Evolutionary conservation across 2,888 invertebrate species (phyloP).

Genomic region (Tupiocoris notatus): DNA sequence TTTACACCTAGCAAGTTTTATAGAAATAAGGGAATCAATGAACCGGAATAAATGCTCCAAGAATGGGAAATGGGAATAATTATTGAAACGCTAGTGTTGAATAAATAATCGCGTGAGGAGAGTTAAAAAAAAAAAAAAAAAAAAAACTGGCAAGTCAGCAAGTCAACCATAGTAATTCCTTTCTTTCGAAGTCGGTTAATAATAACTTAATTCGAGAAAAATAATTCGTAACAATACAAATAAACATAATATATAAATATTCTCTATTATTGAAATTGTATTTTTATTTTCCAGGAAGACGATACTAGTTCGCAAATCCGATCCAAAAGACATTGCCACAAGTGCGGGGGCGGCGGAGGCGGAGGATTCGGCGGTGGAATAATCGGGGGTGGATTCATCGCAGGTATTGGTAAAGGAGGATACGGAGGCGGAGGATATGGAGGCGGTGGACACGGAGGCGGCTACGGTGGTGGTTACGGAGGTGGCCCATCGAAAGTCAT

Average conservation of each 20-base stretch:
- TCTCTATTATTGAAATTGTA: not conserved
- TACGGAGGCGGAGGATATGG: conserved; percentile 8
- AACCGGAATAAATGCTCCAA: too few species aligned
- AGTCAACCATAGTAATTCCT: too few species aligned
- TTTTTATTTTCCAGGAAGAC: not conserved
- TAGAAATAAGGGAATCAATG: too few species aligned
- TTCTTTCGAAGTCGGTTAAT: too few species aligned
- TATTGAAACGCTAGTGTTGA: too few species aligned
- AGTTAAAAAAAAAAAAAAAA: too few species aligned
- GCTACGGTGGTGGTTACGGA: conserved; percentile 7
- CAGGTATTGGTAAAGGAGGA: not conserved
- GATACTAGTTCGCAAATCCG: too few species aligned
- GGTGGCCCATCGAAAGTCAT: conserved; percentile 9
- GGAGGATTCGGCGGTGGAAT: conserved; percentile 2
- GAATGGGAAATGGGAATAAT: too few species aligned
- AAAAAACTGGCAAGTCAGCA: too few species aligned
- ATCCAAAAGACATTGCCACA: conserved; percentile 12
- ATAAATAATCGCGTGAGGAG: too few species aligned
- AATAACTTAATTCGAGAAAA: not conserved
- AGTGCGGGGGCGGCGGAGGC: conserved; percentile 14
- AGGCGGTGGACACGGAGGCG: conserved; percentile 9
- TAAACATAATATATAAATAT: not conserved
- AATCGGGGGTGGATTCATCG: not conserved
- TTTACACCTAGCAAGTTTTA: too few species aligned
- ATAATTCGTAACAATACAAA: not conserved